Base-by-base conservation (phyloP, 2,797 vertebrate species). In the Danio kyathit region DNA sequence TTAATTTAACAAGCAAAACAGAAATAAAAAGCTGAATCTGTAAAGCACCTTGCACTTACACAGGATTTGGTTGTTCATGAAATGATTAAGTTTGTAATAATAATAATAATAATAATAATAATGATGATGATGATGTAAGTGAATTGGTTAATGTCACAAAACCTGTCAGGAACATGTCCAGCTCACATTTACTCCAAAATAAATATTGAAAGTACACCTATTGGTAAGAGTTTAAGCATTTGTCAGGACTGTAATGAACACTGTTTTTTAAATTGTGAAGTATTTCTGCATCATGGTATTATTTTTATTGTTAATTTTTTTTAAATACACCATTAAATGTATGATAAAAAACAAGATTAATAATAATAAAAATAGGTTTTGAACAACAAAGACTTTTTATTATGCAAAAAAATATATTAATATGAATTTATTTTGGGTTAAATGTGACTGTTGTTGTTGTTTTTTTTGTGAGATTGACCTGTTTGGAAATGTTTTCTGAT, bases 1-100 rank as follows among this genome's bases (percentile, higher is more conserved):
- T 81, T 57, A 73, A 83, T 61, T 44, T 76, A 69, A 78, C 19
- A 67, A 66, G 51, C 83, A 76, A 65, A 56, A 76, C 13, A 16
- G 69, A 29, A 17, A 13, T 8, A 16, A 5, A 19, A 7, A 19
- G 7, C 75, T 7, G 74, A 87, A 83, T 82, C 84, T 86, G 81
- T 83, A 86, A 82, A 74, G 80, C 81, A 80, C 78, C 52, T 46
- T 89, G 84, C 86, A 74, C 81, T 86, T 63, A 61, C 83, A 64
- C 40, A 65, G 80, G 70, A 83, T 76, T 41, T 61, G 61, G 38
- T 56, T 46, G 29, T 82, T 29, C 83, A 56, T 86, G 84, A 82
- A 82, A 86, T 51, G 3, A 16, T 10, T 38, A 17, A 12, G 29
- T 52, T 71, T 46, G 21, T 43, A 57, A 40, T 73, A 52, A 46